A percentile compares a stretch with the other conserved stretches of the same genome.
phyloP scores from a whole-genome alignment of 2,888 invertebrate species.

The Craniophora ligustri region DNA sequence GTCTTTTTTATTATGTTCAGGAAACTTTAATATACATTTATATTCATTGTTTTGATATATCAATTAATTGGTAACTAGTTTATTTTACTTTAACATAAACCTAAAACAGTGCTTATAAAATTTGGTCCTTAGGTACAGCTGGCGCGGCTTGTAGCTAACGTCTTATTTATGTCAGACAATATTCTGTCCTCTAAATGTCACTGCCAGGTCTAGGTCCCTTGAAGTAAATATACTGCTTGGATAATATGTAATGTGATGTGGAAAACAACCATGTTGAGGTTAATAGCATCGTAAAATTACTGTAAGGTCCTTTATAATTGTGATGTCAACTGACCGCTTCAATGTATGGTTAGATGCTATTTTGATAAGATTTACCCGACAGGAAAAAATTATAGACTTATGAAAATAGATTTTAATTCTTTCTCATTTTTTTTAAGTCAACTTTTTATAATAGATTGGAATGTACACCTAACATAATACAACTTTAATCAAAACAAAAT shows the following conservation, averaged over 20 bases:
- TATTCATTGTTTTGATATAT: too few species aligned
- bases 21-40: too few species aligned
- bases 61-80: background rate
- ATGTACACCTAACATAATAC: too few species aligned
- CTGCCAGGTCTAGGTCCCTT: constrained; percentile 8
- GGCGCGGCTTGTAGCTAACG: background rate
- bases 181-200: constrained; percentile 12
- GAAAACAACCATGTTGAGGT: constrained; percentile 37
- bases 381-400: too few species aligned
- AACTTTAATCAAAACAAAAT: too few species aligned
- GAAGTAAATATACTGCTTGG: constrained; percentile 8
- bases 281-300: constrained; percentile 40
- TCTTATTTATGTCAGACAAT: background rate
- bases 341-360: background rate
- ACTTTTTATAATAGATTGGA: too few species aligned
- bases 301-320: constrained; percentile 13
- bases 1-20: too few species aligned
- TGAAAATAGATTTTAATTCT: too few species aligned
- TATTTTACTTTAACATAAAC: background rate
- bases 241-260: constrained; percentile 28
- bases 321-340: constrained; percentile 3
- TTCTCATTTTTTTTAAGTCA: too few species aligned
- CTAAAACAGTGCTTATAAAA: too few species aligned
- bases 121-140: background rate
- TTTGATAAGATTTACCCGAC: background rate